These are phyloP conservation scores for Tinea pellionella DNA, from an alignment of 2,888 invertebrate genomes.

Conservation along the genomic window DNA sequence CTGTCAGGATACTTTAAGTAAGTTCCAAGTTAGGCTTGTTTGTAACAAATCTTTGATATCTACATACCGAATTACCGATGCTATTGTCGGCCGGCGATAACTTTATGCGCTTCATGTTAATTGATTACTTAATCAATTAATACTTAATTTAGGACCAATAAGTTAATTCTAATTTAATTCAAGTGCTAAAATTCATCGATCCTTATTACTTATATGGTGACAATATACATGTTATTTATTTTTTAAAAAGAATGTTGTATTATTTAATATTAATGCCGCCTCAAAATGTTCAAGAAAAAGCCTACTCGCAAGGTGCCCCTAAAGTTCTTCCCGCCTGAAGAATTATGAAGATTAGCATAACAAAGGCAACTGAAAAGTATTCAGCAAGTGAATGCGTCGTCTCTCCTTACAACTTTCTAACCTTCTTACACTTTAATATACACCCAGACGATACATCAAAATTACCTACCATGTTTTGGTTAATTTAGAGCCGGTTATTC, in stretches of 20 bases:
- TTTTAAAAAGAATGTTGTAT: neutral
- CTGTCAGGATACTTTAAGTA: slow-evolving; percentile 48
- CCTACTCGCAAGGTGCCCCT: slow-evolving; percentile 32
- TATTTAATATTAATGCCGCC: neutral
- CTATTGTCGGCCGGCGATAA: neutral
- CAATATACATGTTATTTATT: too few species aligned
- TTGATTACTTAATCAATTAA: too few species aligned
- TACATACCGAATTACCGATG: neutral
- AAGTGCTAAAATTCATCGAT: too few species aligned
- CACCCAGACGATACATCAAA: slow-evolving; percentile 8
- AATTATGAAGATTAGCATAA: slow-evolving; percentile 69
- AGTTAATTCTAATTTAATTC: neutral
- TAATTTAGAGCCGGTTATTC: neutral
- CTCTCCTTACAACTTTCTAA: slow-evolving; percentile 31
- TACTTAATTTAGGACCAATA: too few species aligned
- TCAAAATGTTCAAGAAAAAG: slow-evolving; percentile 50
- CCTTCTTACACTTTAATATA: slow-evolving; percentile 13
- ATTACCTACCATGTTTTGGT: neutral
- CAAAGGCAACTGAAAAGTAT: slow-evolving; percentile 59
- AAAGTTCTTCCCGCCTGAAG: slow-evolving; percentile 54
- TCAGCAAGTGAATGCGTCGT: slow-evolving; percentile 45
- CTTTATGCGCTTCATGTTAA: neutral
- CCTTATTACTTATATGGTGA: too few species aligned
- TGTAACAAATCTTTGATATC: slow-evolving; percentile 16
- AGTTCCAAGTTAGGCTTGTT: slow-evolving; percentile 30